Base-by-base conservation (phyloP, 2,888 invertebrate species). In the Gryllus longicercus region DNA sequence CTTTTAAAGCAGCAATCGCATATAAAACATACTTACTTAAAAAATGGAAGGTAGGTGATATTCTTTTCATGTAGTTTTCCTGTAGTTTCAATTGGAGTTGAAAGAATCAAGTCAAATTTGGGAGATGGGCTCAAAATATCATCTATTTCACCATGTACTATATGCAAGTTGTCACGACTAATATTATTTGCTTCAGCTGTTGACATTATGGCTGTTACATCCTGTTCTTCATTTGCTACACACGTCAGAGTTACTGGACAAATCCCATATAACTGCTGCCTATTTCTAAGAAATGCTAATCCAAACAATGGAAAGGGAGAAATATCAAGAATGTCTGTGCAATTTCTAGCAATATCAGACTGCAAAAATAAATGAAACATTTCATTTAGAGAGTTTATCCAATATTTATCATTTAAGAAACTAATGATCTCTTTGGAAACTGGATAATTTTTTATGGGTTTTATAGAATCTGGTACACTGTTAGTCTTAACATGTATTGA, bases 281-380 rank as follows among this genome's bases (percentile, higher is more conserved):
- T 89, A 79, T 88, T 87, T 84, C 89, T 89, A 25, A 91, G 86
- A 85, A 92, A 86, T 79, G 89, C 85, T 75, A 93, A 85, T 0
- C 92, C 92, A 84, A 91, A 89, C 75, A 92, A 83, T 1, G 93
- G 93, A 85, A 93, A 91, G 11, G 91, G 90, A 83, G 89, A 89
- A 50, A 91, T 86, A 85, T 93, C 93, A 77, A 91, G 86, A 82
- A 92, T 82, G 84, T 84, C 84, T 86, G 86, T 14, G 87, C 86
- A 78, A 88, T 86, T 79, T 87, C 87, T 76, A 14, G 14, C n/a
- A 38, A 38, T 5, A 25, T 75, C 75, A 25, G 75, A 75, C 3
- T 75, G 16, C 16, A 21, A 5, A 14, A 25, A 75, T 21, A 75
- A 23, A n/a, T 23, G 2, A 23, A 14, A 16, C 23, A 75, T 21